phyloP scores from a whole-genome alignment of 2,797 vertebrate species.

The Schizothorax lantsangensis region DNA sequence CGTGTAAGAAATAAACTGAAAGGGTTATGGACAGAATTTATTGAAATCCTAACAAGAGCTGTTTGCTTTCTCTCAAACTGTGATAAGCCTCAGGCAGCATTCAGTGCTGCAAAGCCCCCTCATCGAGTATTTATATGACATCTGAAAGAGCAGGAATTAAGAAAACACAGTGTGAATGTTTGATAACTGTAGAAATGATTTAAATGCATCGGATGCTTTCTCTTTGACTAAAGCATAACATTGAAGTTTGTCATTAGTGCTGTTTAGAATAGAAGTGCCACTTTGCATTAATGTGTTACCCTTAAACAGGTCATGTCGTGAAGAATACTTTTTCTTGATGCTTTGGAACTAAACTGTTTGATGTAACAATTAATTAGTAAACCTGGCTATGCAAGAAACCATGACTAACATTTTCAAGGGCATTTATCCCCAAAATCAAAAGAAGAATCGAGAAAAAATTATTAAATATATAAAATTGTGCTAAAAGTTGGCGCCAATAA shows the following conservation, averaged over 20 bases:
- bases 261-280: constrained; percentile 22
- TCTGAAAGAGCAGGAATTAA: constrained; percentile 51
- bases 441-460: not conserved
- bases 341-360: not conserved
- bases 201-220: constrained; percentile 38
- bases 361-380: not conserved
- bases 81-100: constrained; percentile 77
- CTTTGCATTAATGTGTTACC: constrained; percentile 17
- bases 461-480: not conserved
- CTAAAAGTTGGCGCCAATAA: no score
- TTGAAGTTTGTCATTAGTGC: constrained; percentile 24
- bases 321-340: not conserved
- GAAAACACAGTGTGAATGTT: constrained; percentile 21
- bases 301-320: not conserved
- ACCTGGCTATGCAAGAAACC: not conserved
- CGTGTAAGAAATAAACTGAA: constrained; percentile 9
- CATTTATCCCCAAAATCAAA: not conserved
- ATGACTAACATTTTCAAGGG: not conserved
- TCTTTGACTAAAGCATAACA: constrained; percentile 1
- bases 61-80: constrained; percentile 69
- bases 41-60: constrained; percentile 65
- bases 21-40: constrained; percentile 66
- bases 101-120: constrained; percentile 64
- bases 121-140: constrained; percentile 57
- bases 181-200: constrained; percentile 31